Base-by-base conservation (phyloP, 1,140 invertebrate genomes). In the Aradophagus sp. region DNA sequence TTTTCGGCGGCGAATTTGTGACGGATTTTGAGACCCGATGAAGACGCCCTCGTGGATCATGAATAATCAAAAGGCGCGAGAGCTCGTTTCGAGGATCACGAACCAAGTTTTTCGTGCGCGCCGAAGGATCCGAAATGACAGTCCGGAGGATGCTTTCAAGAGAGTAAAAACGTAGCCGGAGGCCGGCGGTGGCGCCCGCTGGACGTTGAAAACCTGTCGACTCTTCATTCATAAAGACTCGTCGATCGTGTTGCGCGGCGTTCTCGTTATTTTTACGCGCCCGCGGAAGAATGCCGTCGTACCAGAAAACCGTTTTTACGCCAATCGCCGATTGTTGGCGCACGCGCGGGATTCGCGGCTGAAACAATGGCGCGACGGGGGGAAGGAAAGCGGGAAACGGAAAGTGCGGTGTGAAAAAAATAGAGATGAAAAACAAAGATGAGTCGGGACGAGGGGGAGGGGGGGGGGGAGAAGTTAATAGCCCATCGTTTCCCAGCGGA, bases 161-260 rank as follows among this genome's bases (percentile, higher is more conserved):
- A 68, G 76, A 73, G 69, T 74, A 78, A 76, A 76, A 77, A 78
- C 62, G 45, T 77, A 75, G 75, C 78, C 75, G 65, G 69, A 68
- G 72, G 77, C 58, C 58, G 75, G 56, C 67, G 80, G 77, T 81
- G 80, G 80, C 80, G 80, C 80, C 80, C 80, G 79, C 79, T 81
- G 72, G 77, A 76, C 77, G 79, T 77, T 76, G 69, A 70, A 80
- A 29, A 79, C 78, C 75, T 78, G 80, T 80, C 77, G 75, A 73
- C 61, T 74, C 63, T 73, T 74, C 71, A 75, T 78, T 78, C 71
- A 77, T 75, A 77, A 75, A 65, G 53, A 74, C 71, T 65, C 53
- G 73, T 48, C 67, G 71, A 70, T 76, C 67, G 68, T 62, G 73
- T 74, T 74, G 56, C 42, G 63, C 66, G 68, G 63, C 66, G 68